Base-by-base conservation (phyloP, 2,797 vertebrate species). In the Gephyroberyx darwinii region DNA sequence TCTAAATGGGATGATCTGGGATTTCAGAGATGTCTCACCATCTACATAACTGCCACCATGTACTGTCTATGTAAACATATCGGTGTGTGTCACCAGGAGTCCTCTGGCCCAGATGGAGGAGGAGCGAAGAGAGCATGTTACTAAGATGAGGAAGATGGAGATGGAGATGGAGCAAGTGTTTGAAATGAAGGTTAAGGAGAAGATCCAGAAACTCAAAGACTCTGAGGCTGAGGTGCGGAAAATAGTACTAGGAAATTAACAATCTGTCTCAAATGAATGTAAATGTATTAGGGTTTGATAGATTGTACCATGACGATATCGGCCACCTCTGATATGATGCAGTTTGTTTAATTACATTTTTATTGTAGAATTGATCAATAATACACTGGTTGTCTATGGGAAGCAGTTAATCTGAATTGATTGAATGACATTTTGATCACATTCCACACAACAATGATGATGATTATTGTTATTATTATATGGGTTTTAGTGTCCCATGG, bases 81-180 rank as follows among this genome's bases (percentile, higher is more conserved):
- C 0, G 39, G 4, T 59, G 64, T 74, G 33, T 83, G 51, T 84
- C 89, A 41, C 54, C 90, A 98, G 97, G 95, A 98, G 96, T 83
- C 97, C 97, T 0, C 86, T 98, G 69, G 96, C 96, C 63, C 97
- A 98, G 88, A 98, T 98, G 97, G 97, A 98, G 84, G 96, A 97
- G 84, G 97, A 98, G 87, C 93, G 96, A 75, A 92, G 95, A 69
- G 97, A 98, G 10, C 96, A 98, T 3, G 96, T 96, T 85, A 86
- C 95, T 59, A 98, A 97, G 90, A 98, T 98, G 96, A 97, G 96
- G 80, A 98, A 98, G 84, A 98, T 99, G 97, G 97, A 99, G 69
- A 96, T 96, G 91, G 97, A 99, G 86, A 98, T 98, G 97, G 97
- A 98, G 10, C 96, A 98, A 83, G 97, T 98, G 86, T 98, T 98